Base-by-base conservation (phyloP, 1,140 invertebrate genomes). In the Venustaconcha ellipsiformis region DNA sequence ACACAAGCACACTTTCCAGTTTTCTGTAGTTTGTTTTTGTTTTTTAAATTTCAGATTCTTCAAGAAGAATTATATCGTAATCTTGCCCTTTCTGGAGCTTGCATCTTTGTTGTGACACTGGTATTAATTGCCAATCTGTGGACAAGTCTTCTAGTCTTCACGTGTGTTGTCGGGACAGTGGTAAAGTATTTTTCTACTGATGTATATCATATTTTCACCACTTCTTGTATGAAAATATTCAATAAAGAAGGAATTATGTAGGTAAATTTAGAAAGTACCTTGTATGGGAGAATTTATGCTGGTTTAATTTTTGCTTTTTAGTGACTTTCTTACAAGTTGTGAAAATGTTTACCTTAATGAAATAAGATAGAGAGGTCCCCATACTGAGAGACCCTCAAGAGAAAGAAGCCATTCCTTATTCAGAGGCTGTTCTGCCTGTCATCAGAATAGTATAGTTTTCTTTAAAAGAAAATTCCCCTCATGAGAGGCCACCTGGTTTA, bases 91-190 rank as follows among this genome's bases (percentile, higher is more conserved):
- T 95, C 95, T 0, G 90, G 96, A 67, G 78, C 94, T 13, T 95
- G 95, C 84, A 95, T 97, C 6, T 94, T 96, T 92, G 83, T 93
- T 18, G 95, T 95, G 63, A 96, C 95, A 15, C 87, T 94, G 1
- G 83, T 96, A 4, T 89, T 97, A 20, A 95, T 96, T 83, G 94
- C 94, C n/a, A 94, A 96, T 87, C 81, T 94, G 0, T 93, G 93
- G 88, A 94, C 93, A 74, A 95, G 94, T 90, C 91, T 94, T 76
- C 94, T 94, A 92, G 95, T 95, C 82, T 93, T 95, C 82, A 87
- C 93, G 63, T 95, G 94, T 86, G 94, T 95, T 63, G 87, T 94
- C 56, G 91, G 95, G 78, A 96, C 95, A 2, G 91, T 95, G 85
- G 91, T 88, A 71, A 83, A 84, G 83, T 5, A 48, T 15, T 68